These are phyloP conservation scores for Cyanoliseus patagonus DNA, from an alignment of 2,113 vertebrate species.

Conservation along the genomic window DNA sequence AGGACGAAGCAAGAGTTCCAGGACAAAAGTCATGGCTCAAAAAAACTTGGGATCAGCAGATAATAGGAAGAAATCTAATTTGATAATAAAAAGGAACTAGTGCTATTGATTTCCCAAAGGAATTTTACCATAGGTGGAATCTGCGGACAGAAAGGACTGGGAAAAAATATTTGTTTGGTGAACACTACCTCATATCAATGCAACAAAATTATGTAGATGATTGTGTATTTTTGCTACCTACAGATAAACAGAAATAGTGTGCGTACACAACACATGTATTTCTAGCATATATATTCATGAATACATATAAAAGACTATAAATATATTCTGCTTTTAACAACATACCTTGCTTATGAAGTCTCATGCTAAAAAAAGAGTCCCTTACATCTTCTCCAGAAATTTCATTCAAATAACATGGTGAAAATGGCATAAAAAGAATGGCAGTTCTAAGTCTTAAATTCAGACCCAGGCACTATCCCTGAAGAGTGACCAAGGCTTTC, in stretches of 20 bases:
- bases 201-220: constrained; percentile 26
- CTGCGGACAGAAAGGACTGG: background rate
- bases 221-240: background rate
- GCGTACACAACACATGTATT: background rate
- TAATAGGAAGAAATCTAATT: background rate
- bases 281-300: background rate
- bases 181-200: background rate
- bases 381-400: background rate
- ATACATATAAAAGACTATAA: background rate
- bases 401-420: constrained; percentile 2
- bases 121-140: background rate
- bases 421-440: constrained; percentile 8
- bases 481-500: constrained; percentile 16
- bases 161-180: background rate
- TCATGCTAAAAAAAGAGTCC: background rate
- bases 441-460: background rate
- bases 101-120: background rate
- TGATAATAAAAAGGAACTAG: background rate
- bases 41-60: background rate
- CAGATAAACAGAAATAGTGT: background rate
- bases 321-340: background rate
- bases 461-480: background rate
- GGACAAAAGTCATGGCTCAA: background rate
- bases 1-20: background rate
- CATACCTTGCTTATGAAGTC: background rate